phyloP scores from a whole-genome alignment of 2,113 vertebrate species.

The Melanocharis versteri region DNA sequence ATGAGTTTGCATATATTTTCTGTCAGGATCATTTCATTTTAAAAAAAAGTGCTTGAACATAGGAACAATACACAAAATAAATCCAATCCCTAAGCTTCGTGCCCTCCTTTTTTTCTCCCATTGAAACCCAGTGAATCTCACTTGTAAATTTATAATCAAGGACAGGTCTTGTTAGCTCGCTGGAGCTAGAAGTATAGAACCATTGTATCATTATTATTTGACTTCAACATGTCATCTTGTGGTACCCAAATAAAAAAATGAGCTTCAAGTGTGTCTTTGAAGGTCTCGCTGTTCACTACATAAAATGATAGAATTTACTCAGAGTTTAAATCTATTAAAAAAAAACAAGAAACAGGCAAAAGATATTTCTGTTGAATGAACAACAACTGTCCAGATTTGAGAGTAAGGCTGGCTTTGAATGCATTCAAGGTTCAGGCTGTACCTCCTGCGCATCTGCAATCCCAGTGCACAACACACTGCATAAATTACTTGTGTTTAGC shows the following conservation, averaged over 20 bases:
- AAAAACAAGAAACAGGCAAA: neutral
- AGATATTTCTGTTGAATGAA: neutral
- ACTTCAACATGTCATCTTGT: neutral
- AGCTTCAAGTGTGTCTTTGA: neutral
- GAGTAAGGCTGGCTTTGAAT: neutral
- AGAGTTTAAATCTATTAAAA: neutral
- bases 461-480: neutral
- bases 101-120: neutral
- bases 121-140: neutral
- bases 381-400: neutral
- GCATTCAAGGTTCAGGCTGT: neutral
- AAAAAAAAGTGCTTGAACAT: neutral
- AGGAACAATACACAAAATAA: neutral
- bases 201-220: neutral
- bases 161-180: neutral
- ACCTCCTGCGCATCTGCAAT: neutral
- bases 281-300: rapidly evolving
- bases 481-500: neutral
- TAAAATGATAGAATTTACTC: neutral
- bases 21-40: neutral
- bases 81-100: neutral
- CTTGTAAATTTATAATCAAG: neutral
- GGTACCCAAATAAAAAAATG: neutral
- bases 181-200: neutral
- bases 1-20: conserved; percentile 13